These are phyloP conservation scores for Anomalospiza imberbis DNA, from an alignment of 2,797 vertebrate species.

Conservation along the genomic window DNA sequence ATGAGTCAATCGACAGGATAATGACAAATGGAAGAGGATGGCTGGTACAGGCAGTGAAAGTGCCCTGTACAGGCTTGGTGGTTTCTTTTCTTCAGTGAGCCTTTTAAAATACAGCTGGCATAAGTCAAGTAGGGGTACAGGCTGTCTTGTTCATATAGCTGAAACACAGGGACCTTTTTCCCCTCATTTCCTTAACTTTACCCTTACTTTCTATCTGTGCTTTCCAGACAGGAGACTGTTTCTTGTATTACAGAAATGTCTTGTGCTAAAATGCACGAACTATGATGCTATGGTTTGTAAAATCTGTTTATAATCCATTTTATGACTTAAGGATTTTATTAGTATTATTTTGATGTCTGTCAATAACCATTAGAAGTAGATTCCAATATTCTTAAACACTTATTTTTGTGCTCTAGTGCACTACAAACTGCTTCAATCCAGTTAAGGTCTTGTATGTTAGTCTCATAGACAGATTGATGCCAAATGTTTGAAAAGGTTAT, in stretches of 20 bases:
- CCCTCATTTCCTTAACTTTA: not conserved
- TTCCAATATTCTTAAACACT: not conserved
- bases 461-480: not conserved
- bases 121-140: not conserved
- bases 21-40: not conserved
- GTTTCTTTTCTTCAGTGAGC: not conserved
- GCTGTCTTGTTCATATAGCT: not conserved
- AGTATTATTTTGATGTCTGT: not conserved
- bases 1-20: accelerated
- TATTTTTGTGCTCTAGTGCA: not conserved
- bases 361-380: not conserved
- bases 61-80: not conserved
- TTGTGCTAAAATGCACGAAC: not conserved
- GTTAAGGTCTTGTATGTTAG: not conserved
- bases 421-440: not conserved
- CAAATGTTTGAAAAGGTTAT: not conserved
- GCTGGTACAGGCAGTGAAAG: accelerated
- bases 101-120: not conserved
- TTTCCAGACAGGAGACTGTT: not conserved
- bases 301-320: not conserved
- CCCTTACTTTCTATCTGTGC: not conserved
- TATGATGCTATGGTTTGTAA: not conserved
- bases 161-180: accelerated
- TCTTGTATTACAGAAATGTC: not conserved
- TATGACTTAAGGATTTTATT: not conserved